Evolutionary conservation across 2,113 vertebrate genomes (phyloP), one percentile per base, ranked within the genome.

Genomic region (Ibidorhyncha struthersii): DNA sequence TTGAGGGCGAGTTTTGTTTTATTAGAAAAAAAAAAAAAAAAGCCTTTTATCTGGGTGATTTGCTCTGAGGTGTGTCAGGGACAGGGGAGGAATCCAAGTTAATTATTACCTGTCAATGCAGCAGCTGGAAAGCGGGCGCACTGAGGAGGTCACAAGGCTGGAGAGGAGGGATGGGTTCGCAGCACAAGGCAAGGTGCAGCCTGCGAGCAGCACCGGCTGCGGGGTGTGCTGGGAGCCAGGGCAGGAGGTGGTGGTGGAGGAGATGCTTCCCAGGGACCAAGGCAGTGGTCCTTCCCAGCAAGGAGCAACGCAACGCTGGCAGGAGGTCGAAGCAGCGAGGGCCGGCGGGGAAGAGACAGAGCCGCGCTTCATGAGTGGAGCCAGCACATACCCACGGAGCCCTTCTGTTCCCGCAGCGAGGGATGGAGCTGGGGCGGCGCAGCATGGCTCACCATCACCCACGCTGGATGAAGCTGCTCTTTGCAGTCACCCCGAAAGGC

Each of bases 91-190:
- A 89, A 89, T 91, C 81, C 19, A 30, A 61, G 86, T 94, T 94
- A 96, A 96, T 94, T 63, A 91, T 93, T 82, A 87, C 79, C 81
- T 95, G 89, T 74, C 94, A 61, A 9, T 5, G n/a, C 16, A 45
- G 80, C 36, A 78, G 89, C 69, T 72, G 70, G 49, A 27, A 86
- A 94, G 70, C 4, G 49, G 82, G 82, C 20, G 70, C 62, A 29
- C 3, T 7, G 70, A 76, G 94, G 22, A 90, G 66, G 61, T 87
- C 81, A 80, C 65, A 25, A 9, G 47, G 78, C 82, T 71, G 70
- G 67, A 5, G 8, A 32, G 3, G 45, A 78, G 63, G 41, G 55
- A 76, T 22, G 18, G 40, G 43, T 40, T 43, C 29, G 61, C 78
- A 77, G 73, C 59, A 47, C 55, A 25, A 45, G 56, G n/a, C 61